phyloP scores from a whole-genome alignment of 1,140 invertebrate species.

The Bombus sibiricus region DNA sequence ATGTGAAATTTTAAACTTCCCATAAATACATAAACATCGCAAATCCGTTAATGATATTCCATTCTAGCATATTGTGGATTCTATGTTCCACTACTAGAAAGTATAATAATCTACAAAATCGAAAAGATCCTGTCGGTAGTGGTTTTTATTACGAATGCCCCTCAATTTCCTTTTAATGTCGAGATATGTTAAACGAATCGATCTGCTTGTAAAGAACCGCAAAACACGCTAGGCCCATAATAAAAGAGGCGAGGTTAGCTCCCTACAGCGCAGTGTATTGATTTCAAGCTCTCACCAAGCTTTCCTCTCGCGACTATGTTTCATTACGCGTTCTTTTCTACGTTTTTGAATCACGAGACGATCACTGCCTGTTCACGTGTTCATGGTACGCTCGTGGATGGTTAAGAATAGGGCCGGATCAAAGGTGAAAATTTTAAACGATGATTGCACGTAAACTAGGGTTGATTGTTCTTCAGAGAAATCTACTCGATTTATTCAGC shows the following conservation, averaged over 20 bases:
- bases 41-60: too few species aligned
- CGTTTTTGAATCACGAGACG: background rate
- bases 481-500: background rate
- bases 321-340: background rate
- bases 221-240: slow-evolving; percentile 20
- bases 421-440: background rate
- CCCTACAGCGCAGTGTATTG: slow-evolving; percentile 8
- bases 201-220: slow-evolving; percentile 44
- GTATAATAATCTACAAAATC: too few species aligned
- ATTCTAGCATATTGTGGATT: too few species aligned
- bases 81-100: too few species aligned
- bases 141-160: too few species aligned
- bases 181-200: slow-evolving; percentile 49
- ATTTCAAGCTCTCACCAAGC: background rate
- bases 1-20: too few species aligned
- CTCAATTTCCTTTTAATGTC: slow-evolving; percentile 2
- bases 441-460: background rate
- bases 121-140: too few species aligned
- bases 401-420: background rate
- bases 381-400: background rate
- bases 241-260: slow-evolving; percentile 35
- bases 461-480: background rate
- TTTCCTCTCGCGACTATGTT: background rate
- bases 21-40: too few species aligned
- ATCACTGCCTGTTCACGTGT: background rate